Base-by-base conservation (phyloP, 2,797 vertebrate genomes). In the Pelobates cultripes region DNA sequence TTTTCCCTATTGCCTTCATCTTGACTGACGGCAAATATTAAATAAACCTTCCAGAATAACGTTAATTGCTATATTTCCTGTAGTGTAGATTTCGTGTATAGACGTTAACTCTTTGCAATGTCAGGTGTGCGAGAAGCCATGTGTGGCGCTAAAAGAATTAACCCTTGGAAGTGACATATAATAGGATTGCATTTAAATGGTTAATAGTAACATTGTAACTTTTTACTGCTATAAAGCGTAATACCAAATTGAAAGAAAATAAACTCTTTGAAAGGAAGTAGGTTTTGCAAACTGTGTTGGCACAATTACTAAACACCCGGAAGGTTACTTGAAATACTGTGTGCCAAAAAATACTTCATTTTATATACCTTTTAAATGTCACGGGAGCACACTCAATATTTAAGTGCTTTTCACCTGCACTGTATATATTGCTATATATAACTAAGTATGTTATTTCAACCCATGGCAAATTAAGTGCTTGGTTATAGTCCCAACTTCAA, bases 141-240 rank as follows among this genome's bases (percentile, higher is more conserved):
- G 10, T 6, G 47, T 10, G 47, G 47, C 47, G 5, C 55, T 1
- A 57, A 57, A 12, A 57, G 13, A 57, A 12, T 57, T 15, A 57
- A 57, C 55, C 55, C 13, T 12, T 57, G 1, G 55, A 57, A 10
- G 55, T 12, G 9, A 12, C 13, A 14, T 4, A 14, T 7, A 1
- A 3, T 4, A 15, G 1, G 55, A 57, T 57, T 86, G 28, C 4
- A 0, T 64, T 64, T 40, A 7, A 64, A 8, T 7, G 15, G 61
- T 90, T 93, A 91, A 92, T 91, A 86, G 86, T 77, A 89, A 86
- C 85, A 91, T 92, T 92, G 88, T 89, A 87, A 90, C 89, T 87
- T 79, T 64, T 85, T 82, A 85, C 86, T 85, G 92, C 90, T 89
- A 79, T 85, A 85, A 89, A 91, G 92, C 89, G 89, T 91, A 88